Base-by-base conservation (phyloP, 2,797 vertebrate species). In the Thripadectes ignobilis region DNA sequence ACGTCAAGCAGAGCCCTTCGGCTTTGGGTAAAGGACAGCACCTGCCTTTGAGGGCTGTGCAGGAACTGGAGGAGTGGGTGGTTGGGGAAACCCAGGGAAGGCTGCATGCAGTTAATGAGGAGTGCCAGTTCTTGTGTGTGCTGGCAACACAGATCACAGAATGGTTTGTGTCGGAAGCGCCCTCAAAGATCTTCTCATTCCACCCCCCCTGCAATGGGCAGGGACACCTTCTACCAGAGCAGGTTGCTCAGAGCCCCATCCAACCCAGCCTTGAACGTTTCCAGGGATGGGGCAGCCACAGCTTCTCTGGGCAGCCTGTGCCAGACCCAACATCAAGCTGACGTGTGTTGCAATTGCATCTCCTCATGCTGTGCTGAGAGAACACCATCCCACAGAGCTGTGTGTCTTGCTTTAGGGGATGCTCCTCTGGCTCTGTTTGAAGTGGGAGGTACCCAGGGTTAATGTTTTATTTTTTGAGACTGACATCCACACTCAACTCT, bases 71-170 rank as follows among this genome's bases (percentile, higher is more conserved):
- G 36, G 4, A 69, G 61, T 4, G 3, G 26, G 34, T 61, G 3
- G 0, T 1, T 21, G 26, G 36, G 49, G 24, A 48, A 39, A 11
- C 3, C 41, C 59, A 4, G 10, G 21, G 41, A 71, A 52, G 38
- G 30, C 14, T 49, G 5, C 0, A 0, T 9, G 41, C 2, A 8
- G 34, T 43, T 27, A 34, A 20, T 27, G 13, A 15, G 55, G 48
- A 68, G 48, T n/a, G 23, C 17, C 41, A 29, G 63, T 43, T 72
- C n/a, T 5, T 30, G 72, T 10, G n/a, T 9, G 13, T 27, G 51
- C 15, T 72, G 79, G 5, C 41, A 69, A 4, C 43, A 32, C 41
- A 26, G 32, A 16, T 49, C 36, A 21, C 11, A 6, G 13, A 38
- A 23, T 20, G 52, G 14, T 10, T 39, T 7, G 49, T 18, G 2